Base-by-base conservation (phyloP, 2,113 vertebrate genomes). In the Pelecanoides urinatrix region DNA sequence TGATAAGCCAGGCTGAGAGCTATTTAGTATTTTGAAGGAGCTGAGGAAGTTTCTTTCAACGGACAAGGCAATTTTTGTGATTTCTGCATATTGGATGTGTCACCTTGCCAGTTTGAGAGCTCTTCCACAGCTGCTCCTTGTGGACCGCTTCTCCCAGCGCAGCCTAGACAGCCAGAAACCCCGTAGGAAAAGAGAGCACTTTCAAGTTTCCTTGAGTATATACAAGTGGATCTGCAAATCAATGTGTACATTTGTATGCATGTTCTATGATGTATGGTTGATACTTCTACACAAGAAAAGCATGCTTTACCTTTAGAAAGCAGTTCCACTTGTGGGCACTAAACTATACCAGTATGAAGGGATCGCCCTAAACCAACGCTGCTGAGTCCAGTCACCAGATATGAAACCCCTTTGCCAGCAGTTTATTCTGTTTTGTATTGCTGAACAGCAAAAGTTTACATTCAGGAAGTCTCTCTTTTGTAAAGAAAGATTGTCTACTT, bases 61-160 rank as follows among this genome's bases (percentile, higher is more conserved):
- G 29, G 23, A 71, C 19, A 75, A 47, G 40, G 10, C 7, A 82
- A 23, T 38, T 66, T 34, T 70, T 75, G 20, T 44, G 44, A 66
- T 38, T 82, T 86, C 75, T 61, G 22, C 7, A 5, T 11, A 45
- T 34, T 78, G 18, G 42, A 4, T 16, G 7, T 45, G n/a, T 53
- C 17, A 4, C 25, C 29, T 82, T 59, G 29, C 13, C 47, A n/a
- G 6, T 26, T 34, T 0, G 0, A 91, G 45, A 70, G 14, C 16
- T 70, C 36, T 38, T 38, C n/a, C 59, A 47, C 32, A 52, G 4
- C 7, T 59, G 2, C 2, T 70, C 7, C 27, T 55, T 70, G 25
- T 9, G 5, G 25, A 22, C 22, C 53, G 10, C 49, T 62, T 38
- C 47, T 58, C 30, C 20, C 47, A 80, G 58, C 26, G 49, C 20